These are phyloP conservation scores for Cacoxenus indagator DNA, from an alignment of 2,888 invertebrate species.

Conservation along the genomic window DNA sequence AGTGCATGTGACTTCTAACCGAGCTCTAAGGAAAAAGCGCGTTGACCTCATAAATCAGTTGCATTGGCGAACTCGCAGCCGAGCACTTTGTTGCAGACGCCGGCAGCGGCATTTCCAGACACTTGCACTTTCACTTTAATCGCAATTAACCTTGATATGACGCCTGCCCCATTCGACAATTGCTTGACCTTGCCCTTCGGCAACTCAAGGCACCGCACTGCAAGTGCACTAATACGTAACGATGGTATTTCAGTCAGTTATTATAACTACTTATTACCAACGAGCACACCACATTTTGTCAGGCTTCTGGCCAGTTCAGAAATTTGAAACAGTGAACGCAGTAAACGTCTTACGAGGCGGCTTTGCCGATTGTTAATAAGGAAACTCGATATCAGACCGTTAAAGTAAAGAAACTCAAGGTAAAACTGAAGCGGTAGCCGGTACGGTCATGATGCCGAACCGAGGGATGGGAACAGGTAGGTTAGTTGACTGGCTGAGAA, in stretches of 20 bases:
- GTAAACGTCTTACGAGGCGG: no score
- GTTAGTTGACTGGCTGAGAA: no score
- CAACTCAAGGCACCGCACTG: slow-evolving; percentile 32
- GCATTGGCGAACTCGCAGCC: slow-evolving; percentile 29
- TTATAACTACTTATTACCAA: neutral
- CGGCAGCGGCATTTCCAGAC: slow-evolving; percentile 53
- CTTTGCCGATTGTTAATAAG: no score
- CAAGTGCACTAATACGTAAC: slow-evolving; percentile 47
- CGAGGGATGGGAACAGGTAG: no score
- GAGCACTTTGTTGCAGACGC: slow-evolving; percentile 38
- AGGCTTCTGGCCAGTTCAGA: neutral
- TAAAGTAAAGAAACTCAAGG: no score
- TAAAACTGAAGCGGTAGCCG: no score
- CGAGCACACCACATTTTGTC: neutral
- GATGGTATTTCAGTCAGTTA: slow-evolving; percentile 40
- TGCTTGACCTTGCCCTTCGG: slow-evolving; percentile 41
- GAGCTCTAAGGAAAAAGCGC: slow-evolving; percentile 31
- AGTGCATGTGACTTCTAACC: neutral
- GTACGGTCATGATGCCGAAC: no score
- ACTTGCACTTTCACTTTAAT: slow-evolving; percentile 63
- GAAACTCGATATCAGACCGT: no score
- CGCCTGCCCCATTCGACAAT: slow-evolving; percentile 5
- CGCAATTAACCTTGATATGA: slow-evolving; percentile 61
- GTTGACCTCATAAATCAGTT: slow-evolving; percentile 57
- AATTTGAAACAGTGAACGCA: no score